Percentiles rank a stretch among this genome's conserved stretches.
Evolutionary conservation across 2,888 invertebrate species (phyloP).

Genomic region (Eucriotettix oculatus): DNA sequence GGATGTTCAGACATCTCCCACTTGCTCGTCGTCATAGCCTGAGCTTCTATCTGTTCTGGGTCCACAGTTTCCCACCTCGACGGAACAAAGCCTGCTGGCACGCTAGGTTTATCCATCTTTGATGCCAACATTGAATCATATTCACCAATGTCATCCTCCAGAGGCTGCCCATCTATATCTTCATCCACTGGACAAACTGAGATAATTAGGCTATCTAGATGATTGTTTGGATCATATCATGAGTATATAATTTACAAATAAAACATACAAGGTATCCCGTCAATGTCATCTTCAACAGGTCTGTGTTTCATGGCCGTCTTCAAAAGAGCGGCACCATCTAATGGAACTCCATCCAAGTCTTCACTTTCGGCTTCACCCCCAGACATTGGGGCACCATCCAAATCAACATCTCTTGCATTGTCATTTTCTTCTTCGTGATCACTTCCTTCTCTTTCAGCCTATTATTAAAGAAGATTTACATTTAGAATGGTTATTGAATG

Average conservation of each 20-base stretch:
- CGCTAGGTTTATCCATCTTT: conserved; percentile 18
- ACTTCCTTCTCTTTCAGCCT: background rate
- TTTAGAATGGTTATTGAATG: conserved; percentile 13
- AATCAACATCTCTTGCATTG: conserved; percentile 29
- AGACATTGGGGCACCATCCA: conserved; percentile 49
- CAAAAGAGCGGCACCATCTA: conserved; percentile 67
- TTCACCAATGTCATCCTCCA: conserved; percentile 29
- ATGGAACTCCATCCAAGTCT: conserved; percentile 43
- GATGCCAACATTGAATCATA: conserved; percentile 17
- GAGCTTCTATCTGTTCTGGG: conserved; percentile 62
- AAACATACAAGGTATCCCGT: conserved; percentile 43
- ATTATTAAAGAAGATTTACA: background rate
- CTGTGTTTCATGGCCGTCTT: conserved; percentile 47
- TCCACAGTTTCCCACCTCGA: conserved; percentile 96
- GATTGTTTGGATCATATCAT: too few species aligned
- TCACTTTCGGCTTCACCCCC: conserved; percentile 30
- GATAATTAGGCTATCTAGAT: background rate
- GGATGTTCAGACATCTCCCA: conserved; percentile 61
- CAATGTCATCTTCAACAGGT: conserved; percentile 44
- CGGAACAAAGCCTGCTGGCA: conserved; percentile 61
- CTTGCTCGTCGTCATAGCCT: conserved; percentile 74
- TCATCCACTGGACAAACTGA: conserved; percentile 39
- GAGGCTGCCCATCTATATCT: conserved; percentile 58
- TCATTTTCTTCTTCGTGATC: conserved; percentile 22
- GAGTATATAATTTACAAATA: too few species aligned